Evolutionary conservation across 2,113 vertebrate species (phyloP).

Genomic region (Gracilinanus agilis): DNA sequence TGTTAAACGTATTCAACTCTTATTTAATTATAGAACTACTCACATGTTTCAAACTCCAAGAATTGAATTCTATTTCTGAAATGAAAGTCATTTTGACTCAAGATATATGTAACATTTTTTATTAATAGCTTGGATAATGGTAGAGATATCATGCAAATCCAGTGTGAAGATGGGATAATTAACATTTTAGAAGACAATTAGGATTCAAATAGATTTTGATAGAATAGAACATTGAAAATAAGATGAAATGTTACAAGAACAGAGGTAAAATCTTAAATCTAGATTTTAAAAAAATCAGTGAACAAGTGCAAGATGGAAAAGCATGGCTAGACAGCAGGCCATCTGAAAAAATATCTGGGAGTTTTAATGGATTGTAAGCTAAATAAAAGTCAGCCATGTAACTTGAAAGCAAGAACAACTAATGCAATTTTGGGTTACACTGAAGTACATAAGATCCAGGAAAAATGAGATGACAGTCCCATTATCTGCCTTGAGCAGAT

Average conservation of each 20-base stretch:
- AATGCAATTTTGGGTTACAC: not conserved
- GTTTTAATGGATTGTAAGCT: not conserved
- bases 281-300: not conserved
- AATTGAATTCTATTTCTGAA: not conserved
- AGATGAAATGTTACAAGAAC: not conserved
- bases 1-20: not conserved
- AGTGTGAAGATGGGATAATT: not conserved
- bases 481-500: not conserved
- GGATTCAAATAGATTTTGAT: not conserved
- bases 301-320: not conserved
- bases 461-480: not conserved
- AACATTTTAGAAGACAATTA: not conserved
- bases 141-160: not conserved
- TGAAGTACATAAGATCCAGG: not conserved
- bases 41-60: not conserved
- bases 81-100: not conserved
- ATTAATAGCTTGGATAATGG: not conserved
- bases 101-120: not conserved
- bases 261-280: not conserved
- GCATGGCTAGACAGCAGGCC: not conserved
- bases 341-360: not conserved
- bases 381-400: not conserved
- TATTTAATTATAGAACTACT: not conserved
- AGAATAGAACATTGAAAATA: not conserved
- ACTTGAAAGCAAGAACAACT: not conserved